Evolutionary conservation across 2,888 invertebrate species (phyloP), one percentile per base, ranked within the genome.

Genomic region (Protula sp.): DNA sequence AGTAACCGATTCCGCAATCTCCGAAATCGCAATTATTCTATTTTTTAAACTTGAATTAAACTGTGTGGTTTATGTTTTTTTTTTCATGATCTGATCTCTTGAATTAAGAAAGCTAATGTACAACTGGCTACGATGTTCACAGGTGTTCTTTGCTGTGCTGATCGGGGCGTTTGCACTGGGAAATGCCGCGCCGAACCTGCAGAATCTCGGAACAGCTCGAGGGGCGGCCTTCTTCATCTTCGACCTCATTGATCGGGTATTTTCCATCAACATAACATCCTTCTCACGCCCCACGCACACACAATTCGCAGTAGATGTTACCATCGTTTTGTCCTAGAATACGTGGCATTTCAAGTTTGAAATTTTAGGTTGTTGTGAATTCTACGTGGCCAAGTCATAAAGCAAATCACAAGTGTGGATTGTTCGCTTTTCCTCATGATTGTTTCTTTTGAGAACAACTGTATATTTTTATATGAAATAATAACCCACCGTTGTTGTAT

Each of bases 81-180:
- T n/a, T n/a, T n/a, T n/a, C n/a, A n/a, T n/a, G n/a, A n/a, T n/a
- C n/a, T n/a, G n/a, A n/a, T n/a, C n/a, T n/a, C n/a, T n/a, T n/a
- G n/a, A n/a, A n/a, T n/a, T n/a, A n/a, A n/a, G n/a, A n/a, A n/a
- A n/a, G n/a, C n/a, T n/a, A n/a, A n/a, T n/a, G n/a, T n/a, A n/a
- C n/a, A n/a, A n/a, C n/a, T n/a, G n/a, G n/a, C n/a, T 38, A 14
- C 38, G 14, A 38, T 38, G 38, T 38, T 38, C 14, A 24, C 72
- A 90, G 90, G 89, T 91, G 31, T 91, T 92, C 81, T 91, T 92
- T 81, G 87, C 68, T 48, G 74, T 79, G 2, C 52, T 80, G 45
- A 77, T 78, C 62, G 78, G 74, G 28, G 79, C 78, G 0, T 78
- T 79, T 61, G 74, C 78, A 5, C 61, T 80, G 26, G 79, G 79